Percentiles rank a stretch among this genome's conserved stretches.
phyloP scores from a whole-genome alignment of 2,113 vertebrate genomes.

The Capreolus pygargus region DNA sequence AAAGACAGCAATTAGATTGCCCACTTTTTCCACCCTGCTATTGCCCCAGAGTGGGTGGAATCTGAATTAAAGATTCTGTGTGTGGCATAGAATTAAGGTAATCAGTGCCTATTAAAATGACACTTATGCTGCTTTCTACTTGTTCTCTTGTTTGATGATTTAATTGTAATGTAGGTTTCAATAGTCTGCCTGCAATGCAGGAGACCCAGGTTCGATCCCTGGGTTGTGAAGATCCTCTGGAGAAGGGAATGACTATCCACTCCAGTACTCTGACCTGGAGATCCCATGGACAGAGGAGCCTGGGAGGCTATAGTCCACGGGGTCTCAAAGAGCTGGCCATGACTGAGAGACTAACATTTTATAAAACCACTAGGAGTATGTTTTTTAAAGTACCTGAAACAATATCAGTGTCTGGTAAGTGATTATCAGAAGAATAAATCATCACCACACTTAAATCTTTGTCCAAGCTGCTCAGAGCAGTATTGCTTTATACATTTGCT shows the following conservation, averaged over 20 bases:
- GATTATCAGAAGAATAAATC: neutral
- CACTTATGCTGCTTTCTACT: neutral
- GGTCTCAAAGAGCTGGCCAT: neutral
- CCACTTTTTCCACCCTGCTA: neutral
- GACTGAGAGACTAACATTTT: neutral
- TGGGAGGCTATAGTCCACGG: neutral
- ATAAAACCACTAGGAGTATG: neutral
- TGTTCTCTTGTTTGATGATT: neutral
- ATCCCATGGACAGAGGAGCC: neutral
- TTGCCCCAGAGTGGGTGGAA: neutral
- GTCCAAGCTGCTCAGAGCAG: neutral
- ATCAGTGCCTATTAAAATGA: neutral
- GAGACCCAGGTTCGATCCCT: neutral
- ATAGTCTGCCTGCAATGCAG: neutral
- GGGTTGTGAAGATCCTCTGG: neutral
- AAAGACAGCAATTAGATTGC: neutral
- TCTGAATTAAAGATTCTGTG: neutral
- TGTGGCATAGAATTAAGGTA: neutral
- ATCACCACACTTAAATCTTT: neutral
- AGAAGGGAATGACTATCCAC: neutral
- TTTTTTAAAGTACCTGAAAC: neutral
- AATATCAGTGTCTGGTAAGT: neutral
- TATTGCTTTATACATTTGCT: neutral
- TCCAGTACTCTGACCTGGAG: neutral
- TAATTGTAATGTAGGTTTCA: neutral